Evolutionary conservation across 2,888 invertebrate species (phyloP).

Genomic region (Liopterus haemorrhoidalis): DNA sequence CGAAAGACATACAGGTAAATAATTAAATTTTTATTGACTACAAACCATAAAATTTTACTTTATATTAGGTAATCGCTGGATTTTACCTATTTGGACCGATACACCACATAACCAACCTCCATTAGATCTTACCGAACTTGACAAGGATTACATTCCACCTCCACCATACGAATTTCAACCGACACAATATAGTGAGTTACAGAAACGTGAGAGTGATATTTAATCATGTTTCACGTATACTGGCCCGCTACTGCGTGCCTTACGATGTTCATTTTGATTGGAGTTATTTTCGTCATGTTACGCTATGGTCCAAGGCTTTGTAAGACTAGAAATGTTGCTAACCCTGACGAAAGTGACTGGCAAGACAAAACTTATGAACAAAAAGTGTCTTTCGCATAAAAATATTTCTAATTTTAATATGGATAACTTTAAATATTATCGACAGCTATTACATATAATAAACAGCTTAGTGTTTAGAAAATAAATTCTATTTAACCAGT

Average conservation of each 20-base stretch:
- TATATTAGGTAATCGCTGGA: slow-evolving; percentile 71
- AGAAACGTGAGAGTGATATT: slow-evolving; percentile 77
- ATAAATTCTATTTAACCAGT: too few relatives aligned
- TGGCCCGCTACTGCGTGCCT: slow-evolving; percentile 73
- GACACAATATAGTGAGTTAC: slow-evolving; percentile 56
- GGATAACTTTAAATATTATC: too few relatives aligned
- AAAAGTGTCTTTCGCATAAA: slow-evolving; percentile 55
- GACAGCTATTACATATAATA: too few relatives aligned
- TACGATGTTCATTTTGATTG: slow-evolving; percentile 63
- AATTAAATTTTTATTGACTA: slow-evolving; percentile 4
- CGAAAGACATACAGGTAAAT: slow-evolving; percentile 69
- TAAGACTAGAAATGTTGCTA: slow-evolving; percentile 61
- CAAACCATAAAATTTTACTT: slow-evolving; percentile 20
- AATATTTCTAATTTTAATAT: too few relatives aligned
- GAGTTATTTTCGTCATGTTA: slow-evolving; percentile 68
- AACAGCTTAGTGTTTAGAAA: too few relatives aligned
- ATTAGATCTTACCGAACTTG: slow-evolving; percentile 69
- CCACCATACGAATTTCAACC: slow-evolving; percentile 35
- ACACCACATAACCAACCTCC: slow-evolving; percentile 79
- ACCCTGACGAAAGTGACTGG: slow-evolving; percentile 61
- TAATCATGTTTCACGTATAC: slow-evolving; percentile 61
- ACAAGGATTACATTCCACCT: slow-evolving; percentile 50
- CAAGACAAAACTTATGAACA: slow-evolving; percentile 61
- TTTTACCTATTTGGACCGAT: slow-evolving; percentile 76
- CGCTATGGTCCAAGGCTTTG: slow-evolving; percentile 69